Evolutionary conservation across 2,888 invertebrate genomes (phyloP), one percentile per base, ranked within the genome.

Genomic region (Cantharis rustica): DNA sequence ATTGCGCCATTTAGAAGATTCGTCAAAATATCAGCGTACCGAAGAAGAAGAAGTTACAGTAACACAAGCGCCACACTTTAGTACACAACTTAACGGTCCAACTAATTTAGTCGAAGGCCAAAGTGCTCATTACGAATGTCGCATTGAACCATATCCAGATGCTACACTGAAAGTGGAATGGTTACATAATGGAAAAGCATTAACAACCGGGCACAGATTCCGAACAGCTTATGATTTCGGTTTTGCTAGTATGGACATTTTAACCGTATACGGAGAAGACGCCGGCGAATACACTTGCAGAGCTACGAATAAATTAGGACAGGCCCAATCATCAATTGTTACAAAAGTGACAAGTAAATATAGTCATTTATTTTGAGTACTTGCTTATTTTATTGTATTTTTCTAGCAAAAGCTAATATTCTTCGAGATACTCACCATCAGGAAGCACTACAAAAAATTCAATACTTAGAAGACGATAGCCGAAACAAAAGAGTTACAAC

Each of bases 201-300:
- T 97, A 69, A 94, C 93, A 84, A 95, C 94, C 79, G 96, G 96
- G 74, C 97, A 98, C 86, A 93, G 98, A 79, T 97, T 96, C 90
- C 93, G 97, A 85, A 98, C 98, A 69, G 95, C 97, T 69, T 96
- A 95, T 85, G 98, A 99, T 87, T 99, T 99, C 87, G 99, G 99
- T 68, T 98, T 98, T 88, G 97, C 98, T 75, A 96, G 98, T 72
- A 91, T 99, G 79, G 99, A 99, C 87, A 95, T 99, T 78, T 91
- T 98, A 26, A 95, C 96, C 63, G 97, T 97, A 1, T 96, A 97
- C 84, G 95, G 95, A 16, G 97, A 97, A 89, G 99, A 99, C 87
- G 95, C 96, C 80, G 98, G 98, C 72, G 96, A 96, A 87, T 97
- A 97, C 85, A 95, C 95, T 13, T 96, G 96, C 88, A 93, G 92